Percentiles rank a stretch among this genome's conserved stretches.
Conservation (phyloP, 1,140 invertebrate genomes). For the Lordiphosa mommai region DNA sequence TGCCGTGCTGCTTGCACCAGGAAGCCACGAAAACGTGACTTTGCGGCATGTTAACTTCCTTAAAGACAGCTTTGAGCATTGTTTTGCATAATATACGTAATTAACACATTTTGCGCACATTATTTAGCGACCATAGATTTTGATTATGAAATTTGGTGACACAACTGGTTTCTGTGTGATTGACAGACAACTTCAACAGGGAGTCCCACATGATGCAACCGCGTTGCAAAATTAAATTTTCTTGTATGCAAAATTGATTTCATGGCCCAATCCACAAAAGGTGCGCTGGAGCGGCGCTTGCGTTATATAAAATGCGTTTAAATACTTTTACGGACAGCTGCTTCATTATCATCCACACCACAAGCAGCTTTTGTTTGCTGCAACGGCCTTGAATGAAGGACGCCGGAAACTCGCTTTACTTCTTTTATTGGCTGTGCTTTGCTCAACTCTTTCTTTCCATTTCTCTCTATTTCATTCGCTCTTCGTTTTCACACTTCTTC, state of each 20-base stretch:
- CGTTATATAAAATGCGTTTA: conserved; percentile 31
- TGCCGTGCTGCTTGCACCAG: neutral
- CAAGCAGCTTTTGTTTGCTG: conserved; percentile 34
- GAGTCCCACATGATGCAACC: conserved; percentile 41
- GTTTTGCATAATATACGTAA: conserved; percentile 49
- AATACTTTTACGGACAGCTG: conserved; percentile 33
- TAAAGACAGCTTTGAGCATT: conserved; percentile 14
- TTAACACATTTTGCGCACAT: conserved; percentile 52
- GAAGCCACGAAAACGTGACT: conserved; percentile 45
- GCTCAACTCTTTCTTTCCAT: conserved; percentile 14
- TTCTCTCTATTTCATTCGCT: conserved; percentile 18
- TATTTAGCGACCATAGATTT: conserved; percentile 21
- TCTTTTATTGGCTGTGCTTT: conserved; percentile 21
- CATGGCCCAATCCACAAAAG: conserved; percentile 4
- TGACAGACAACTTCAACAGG: too few species aligned
- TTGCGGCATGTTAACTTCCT: conserved; percentile 20
- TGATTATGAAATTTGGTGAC: conserved; percentile 59
- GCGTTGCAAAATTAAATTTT: conserved; percentile 35
- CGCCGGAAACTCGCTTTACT: conserved; percentile 69
- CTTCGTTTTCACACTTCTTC: conserved; percentile 16
- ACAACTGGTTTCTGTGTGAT: conserved; percentile 41
- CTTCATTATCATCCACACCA: conserved; percentile 9
- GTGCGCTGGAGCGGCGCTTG: conserved; percentile 6
- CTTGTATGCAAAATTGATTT: conserved; percentile 11
- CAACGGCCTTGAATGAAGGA: conserved; percentile 75